Percentiles rank a stretch among this genome's conserved stretches.
These are phyloP conservation scores for Zoanthus gigantus DNA, from an alignment of 92 coral and sea anemone genomes.

Conservation along the genomic window DNA sequence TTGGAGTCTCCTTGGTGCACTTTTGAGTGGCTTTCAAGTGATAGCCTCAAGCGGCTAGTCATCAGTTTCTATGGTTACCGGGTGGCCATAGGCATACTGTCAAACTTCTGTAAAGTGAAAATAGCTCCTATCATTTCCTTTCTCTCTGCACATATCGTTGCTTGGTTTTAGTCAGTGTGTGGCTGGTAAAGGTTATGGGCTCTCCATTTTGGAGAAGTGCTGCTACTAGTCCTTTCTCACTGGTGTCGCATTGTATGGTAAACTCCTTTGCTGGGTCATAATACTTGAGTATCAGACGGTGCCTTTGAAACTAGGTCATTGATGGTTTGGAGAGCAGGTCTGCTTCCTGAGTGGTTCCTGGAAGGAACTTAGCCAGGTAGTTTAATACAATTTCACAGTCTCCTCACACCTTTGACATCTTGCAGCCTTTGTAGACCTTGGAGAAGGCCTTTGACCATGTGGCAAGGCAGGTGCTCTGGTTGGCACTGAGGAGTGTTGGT, in stretches of 20 bases:
- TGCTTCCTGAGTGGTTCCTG: background rate
- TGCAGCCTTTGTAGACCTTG: background rate
- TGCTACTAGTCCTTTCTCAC: background rate
- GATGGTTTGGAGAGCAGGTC: background rate
- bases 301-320: background rate
- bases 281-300: background rate
- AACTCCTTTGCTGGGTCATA: background rate
- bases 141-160: background rate
- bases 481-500: too few species aligned
- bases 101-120: constrained; percentile 25
- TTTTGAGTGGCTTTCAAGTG: background rate
- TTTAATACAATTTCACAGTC: background rate
- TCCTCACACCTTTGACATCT: constrained; percentile 1
- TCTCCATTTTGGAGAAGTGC: background rate
- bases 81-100: constrained; percentile 9
- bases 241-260: background rate
- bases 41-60: background rate
- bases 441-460: too few species aligned
- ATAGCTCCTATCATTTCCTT: background rate
- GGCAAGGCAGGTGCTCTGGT: too few species aligned
- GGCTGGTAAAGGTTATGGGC: background rate
- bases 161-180: background rate
- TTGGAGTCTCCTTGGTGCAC: constrained; percentile 33
- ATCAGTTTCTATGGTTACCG: background rate
- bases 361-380: background rate